Evolutionary conservation across 2,888 invertebrate genomes (phyloP).

Genomic region (Lissocephala sabroskyi): DNA sequence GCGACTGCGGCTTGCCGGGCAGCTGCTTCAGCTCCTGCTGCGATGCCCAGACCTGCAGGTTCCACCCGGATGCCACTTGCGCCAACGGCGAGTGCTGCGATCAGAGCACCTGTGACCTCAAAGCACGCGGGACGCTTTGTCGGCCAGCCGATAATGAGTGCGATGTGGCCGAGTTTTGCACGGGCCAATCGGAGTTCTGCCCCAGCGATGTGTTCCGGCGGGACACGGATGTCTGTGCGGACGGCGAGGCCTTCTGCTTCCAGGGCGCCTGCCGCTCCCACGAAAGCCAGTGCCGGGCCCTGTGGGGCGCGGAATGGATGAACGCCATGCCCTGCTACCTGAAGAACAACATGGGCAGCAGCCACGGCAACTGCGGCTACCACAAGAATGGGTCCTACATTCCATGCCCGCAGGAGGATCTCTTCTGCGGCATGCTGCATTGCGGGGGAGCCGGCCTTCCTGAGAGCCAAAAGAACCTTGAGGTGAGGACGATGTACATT

Average conservation of each 20-base stretch:
- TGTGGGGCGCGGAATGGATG: slow-evolving; percentile 94
- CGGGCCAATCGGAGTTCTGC: slow-evolving; percentile 94
- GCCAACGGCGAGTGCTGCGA: slow-evolving; percentile 97
- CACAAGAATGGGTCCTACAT: slow-evolving; percentile 81
- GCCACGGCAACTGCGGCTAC: slow-evolving; percentile 95
- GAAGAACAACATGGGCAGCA: slow-evolving; percentile 85
- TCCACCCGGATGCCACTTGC: slow-evolving; percentile 92
- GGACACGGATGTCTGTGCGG: slow-evolving; percentile 88
- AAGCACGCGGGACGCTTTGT: slow-evolving; percentile 78
- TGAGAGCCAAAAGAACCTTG: slow-evolving; percentile 91
- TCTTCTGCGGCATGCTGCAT: slow-evolving; percentile 93
- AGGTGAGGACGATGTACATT: slow-evolving; percentile 96
- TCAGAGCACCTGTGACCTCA: slow-evolving; percentile 76
- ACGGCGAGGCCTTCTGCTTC: slow-evolving; percentile 88
- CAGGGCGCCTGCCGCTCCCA: slow-evolving; percentile 91
- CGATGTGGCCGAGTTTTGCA: slow-evolving; percentile 96
- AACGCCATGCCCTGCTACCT: slow-evolving; percentile 88
- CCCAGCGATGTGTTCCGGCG: slow-evolving; percentile 92
- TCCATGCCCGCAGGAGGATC: slow-evolving; percentile 82
- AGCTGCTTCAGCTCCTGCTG: slow-evolving; percentile 90
- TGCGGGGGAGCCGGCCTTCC: slow-evolving; percentile 96
- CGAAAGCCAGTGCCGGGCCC: slow-evolving; percentile 90
- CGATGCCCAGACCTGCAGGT: slow-evolving; percentile 87
- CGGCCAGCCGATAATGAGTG: slow-evolving; percentile 89
- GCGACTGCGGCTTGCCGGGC: slow-evolving; percentile 86